Conservation (phyloP, 2,113 vertebrate genomes). For the Cyprinodon tularosa region DNA sequence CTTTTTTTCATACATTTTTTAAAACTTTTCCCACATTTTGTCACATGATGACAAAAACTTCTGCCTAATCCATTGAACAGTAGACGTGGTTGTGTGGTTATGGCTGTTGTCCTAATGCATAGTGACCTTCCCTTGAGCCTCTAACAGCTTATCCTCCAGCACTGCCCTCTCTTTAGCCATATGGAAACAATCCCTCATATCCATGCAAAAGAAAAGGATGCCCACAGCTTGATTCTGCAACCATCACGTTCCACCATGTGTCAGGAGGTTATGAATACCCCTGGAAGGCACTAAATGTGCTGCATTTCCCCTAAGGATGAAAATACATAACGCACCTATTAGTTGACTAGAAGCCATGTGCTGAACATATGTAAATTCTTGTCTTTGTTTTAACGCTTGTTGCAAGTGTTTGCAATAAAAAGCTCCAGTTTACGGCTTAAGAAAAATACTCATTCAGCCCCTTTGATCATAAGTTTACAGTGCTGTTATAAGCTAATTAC, state of each 20-base stretch:
- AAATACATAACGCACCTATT: not conserved
- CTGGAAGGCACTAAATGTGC: not conserved
- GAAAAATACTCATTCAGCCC: not conserved
- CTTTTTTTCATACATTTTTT: too few species aligned
- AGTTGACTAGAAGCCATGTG: not conserved
- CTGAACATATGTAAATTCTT: not conserved
- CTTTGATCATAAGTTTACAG: constrained; percentile 51
- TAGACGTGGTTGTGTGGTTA: not conserved
- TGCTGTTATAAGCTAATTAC: constrained; percentile 41
- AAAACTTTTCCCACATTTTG: too few species aligned
- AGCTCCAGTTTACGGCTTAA: not conserved
- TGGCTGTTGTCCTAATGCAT: too few species aligned
- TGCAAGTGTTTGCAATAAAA: not conserved
- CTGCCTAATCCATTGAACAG: too few species aligned
- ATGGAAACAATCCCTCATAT: not conserved
- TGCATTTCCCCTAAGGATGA: not conserved
- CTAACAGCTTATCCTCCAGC: not conserved
- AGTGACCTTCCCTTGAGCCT: not conserved
- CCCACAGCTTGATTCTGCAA: too few species aligned
- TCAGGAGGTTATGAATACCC: not conserved
- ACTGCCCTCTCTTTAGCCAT: not conserved
- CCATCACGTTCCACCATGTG: not conserved
- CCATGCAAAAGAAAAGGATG: not conserved
- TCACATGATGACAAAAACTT: too few species aligned
- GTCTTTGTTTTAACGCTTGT: not conserved